Percentiles rank a stretch among this genome's conserved stretches.
Conservation (phyloP, 2,888 invertebrate species). For the Drosophila infuscata region DNA sequence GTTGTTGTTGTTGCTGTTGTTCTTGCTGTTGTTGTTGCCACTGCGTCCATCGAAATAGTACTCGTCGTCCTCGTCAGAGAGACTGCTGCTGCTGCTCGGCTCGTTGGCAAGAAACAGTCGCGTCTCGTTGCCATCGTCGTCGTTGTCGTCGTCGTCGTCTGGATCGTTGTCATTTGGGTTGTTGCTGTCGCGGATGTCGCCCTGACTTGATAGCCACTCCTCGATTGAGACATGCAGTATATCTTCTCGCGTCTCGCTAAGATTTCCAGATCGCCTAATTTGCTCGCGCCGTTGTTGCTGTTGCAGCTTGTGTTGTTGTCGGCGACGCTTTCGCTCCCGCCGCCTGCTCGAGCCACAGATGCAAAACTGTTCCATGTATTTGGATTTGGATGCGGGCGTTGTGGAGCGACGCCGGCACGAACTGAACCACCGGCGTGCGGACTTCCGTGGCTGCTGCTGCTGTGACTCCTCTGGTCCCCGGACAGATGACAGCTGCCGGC, state of each 20-base stretch:
- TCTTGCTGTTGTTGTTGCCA: constrained; percentile 55
- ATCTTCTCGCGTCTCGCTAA: constrained; percentile 87
- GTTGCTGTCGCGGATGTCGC: constrained; percentile 74
- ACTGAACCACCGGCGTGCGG: constrained; percentile 76
- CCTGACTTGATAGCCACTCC: constrained; percentile 85
- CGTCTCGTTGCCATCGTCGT: constrained; percentile 59
- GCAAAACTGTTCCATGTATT: constrained; percentile 90
- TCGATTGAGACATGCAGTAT: constrained; percentile 86
- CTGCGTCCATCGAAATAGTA: constrained; percentile 85
- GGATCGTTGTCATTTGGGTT: constrained; percentile 62
- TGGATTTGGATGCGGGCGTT: constrained; percentile 84
- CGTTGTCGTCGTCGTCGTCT: constrained; percentile 30
- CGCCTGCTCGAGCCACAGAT: constrained; percentile 87
- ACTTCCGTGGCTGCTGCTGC: constrained; percentile 71
- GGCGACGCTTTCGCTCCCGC: constrained; percentile 80
- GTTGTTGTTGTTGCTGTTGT: constrained; percentile 29
- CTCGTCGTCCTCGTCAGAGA: constrained; percentile 84
- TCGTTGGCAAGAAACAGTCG: constrained; percentile 67
- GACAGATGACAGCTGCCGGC: constrained; percentile 23
- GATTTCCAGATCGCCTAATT: constrained; percentile 88
- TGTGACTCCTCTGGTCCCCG: constrained; percentile 58
- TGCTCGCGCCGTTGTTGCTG: constrained; percentile 84
- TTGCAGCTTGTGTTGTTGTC: constrained; percentile 82
- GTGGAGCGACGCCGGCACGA: constrained; percentile 80
- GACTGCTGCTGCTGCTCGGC: constrained; percentile 69